These are phyloP conservation scores for Perizoma flavofasciatum DNA, from an alignment of 2,888 invertebrate genomes.

Conservation along the genomic window DNA sequence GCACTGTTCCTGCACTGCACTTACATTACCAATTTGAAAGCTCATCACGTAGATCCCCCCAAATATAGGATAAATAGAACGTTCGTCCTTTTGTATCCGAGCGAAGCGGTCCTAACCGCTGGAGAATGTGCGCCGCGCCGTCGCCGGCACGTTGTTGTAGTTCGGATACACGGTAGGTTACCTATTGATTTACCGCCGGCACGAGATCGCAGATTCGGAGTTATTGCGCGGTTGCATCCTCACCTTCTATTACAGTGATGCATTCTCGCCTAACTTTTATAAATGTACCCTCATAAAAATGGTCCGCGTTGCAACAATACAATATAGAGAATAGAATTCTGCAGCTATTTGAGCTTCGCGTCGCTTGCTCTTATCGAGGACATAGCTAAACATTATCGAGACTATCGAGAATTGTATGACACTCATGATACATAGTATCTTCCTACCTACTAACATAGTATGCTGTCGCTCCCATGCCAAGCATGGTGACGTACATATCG, in stretches of 20 bases:
- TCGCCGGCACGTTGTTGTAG: constrained; percentile 12
- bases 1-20: background rate
- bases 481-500: too few species aligned
- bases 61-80: constrained; percentile 10
- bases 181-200: constrained; percentile 28
- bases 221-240: constrained; percentile 31
- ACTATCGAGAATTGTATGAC: too few species aligned
- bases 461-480: too few species aligned
- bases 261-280: constrained; percentile 32
- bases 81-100: constrained; percentile 13
- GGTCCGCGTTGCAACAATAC: constrained; percentile 25
- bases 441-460: too few species aligned
- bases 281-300: constrained; percentile 30
- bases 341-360: constrained; percentile 18
- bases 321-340: constrained; percentile 28
- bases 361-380: background rate
- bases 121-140: too few species aligned
- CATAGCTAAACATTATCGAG: background rate
- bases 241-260: constrained; percentile 31
- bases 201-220: constrained; percentile 31
- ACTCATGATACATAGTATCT: too few species aligned
- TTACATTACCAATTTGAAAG: background rate
- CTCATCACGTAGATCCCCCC: constrained; percentile 3
- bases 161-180: constrained; percentile 18
- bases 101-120: background rate